phyloP scores from a whole-genome alignment of 2,888 invertebrate genomes.

The Aphrophora alni region DNA sequence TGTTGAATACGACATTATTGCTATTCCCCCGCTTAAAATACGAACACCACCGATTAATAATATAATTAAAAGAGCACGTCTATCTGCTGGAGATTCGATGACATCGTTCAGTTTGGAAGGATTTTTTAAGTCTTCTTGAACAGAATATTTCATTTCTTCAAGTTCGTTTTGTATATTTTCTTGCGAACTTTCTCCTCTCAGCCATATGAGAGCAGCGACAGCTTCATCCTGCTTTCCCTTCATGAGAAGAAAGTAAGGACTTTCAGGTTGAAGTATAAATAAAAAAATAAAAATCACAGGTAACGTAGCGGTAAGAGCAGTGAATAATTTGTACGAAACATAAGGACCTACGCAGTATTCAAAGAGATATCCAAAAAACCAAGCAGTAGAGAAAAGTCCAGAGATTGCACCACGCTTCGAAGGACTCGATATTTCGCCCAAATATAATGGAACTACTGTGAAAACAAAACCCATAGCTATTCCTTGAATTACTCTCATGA shows the following conservation, averaged over 20 bases:
- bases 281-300: slow-evolving; percentile 11
- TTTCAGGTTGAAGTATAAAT: not conserved
- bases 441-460: slow-evolving; percentile 49
- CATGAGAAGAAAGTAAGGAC: slow-evolving; percentile 20
- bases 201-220: not conserved
- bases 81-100: slow-evolving; percentile 31
- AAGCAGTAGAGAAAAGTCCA: not conserved
- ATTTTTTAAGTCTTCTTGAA: slow-evolving; percentile 39
- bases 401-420: slow-evolving; percentile 43
- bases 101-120: slow-evolving; percentile 32
- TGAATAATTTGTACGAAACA: slow-evolving; percentile 14
- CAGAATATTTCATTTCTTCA: slow-evolving; percentile 16
- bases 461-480: slow-evolving; percentile 48
- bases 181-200: not conserved
- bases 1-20: slow-evolving; percentile 41
- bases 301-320: not conserved
- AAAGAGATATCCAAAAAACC: slow-evolving; percentile 21
- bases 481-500: slow-evolving; percentile 48
- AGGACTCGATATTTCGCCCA: slow-evolving; percentile 50
- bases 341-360: slow-evolving; percentile 31
- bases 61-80: slow-evolving; percentile 35
- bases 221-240: not conserved
- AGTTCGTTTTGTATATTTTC: slow-evolving; percentile 20
- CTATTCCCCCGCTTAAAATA: slow-evolving; percentile 36
- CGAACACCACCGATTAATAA: slow-evolving; percentile 31